Conservation (phyloP, 2,113 vertebrate genomes). For the Ictalurus punctatus region DNA sequence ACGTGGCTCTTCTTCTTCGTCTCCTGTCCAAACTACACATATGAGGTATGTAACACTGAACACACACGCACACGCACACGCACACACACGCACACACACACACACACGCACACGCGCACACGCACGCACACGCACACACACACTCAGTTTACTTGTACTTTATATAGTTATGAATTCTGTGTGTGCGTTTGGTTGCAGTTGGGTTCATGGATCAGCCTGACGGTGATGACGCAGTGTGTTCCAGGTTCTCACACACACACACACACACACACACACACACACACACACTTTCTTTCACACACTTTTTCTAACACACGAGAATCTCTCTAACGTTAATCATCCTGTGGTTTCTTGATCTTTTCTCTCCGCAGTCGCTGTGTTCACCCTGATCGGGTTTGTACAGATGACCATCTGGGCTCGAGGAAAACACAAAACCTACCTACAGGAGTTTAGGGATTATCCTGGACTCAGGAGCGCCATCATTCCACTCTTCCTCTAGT, state of each 20-base stretch:
- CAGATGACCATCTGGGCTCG: conserved; percentile 77
- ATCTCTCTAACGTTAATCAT: not conserved
- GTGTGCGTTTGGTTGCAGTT: conserved; percentile 58
- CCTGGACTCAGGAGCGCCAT: conserved; percentile 69
- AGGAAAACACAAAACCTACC: conserved; percentile 72
- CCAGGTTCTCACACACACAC: conserved; percentile 58
- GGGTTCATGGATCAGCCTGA: conserved; percentile 75
- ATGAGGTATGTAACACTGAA: conserved; percentile 64
- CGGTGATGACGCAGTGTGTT: conserved; percentile 77
- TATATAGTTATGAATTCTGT: not conserved
- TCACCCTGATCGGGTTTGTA: conserved; percentile 69
- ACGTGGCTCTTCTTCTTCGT: conserved; percentile 79
- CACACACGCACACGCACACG: not conserved
- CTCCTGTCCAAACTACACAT: conserved; percentile 79
- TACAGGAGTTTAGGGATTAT: conserved; percentile 80
- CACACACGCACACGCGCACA: not conserved
- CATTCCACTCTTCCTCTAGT: conserved; percentile 72
- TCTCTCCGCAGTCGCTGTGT: conserved; percentile 62
- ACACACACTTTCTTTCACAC: not conserved
- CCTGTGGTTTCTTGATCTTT: not conserved
- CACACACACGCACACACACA: not conserved
- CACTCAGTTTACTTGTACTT: too few relatives aligned
- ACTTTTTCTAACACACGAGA: not conserved
- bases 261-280: not conserved
- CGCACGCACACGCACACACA: not conserved